Evolutionary conservation across 1,140 invertebrate genomes (phyloP).

Genomic region (Ceratosolen fusciceps): DNA sequence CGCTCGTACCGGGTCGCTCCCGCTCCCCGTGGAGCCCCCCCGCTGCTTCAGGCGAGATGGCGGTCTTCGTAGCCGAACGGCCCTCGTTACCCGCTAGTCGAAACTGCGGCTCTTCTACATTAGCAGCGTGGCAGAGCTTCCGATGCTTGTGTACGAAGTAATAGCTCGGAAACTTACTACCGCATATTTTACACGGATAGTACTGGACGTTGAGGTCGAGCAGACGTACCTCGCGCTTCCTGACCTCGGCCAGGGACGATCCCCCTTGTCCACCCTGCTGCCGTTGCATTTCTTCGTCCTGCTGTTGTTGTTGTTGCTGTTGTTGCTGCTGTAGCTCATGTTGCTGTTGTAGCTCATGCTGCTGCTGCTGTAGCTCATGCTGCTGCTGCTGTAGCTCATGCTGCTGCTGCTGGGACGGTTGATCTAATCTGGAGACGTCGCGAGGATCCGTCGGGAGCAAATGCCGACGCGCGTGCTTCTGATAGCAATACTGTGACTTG

Average conservation of each 20-base stretch:
- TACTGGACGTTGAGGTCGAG: conserved; percentile 89
- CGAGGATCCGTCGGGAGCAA: conserved; percentile 70
- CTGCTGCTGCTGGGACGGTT: conserved; percentile 29
- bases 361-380: not conserved
- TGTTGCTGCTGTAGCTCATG: conserved; percentile 36
- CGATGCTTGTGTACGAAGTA: conserved; percentile 94
- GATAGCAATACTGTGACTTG: conserved; percentile 86
- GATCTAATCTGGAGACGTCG: conserved; percentile 21
- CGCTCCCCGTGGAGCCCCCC: no score
- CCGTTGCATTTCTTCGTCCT: not conserved
- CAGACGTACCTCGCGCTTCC: conserved; percentile 74
- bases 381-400: conserved; percentile 32
- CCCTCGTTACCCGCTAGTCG: conserved; percentile 49
- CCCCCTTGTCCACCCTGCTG: no score
- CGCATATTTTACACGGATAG: conserved; percentile 93
- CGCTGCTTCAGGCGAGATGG: no score
- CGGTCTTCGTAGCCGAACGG: no score
- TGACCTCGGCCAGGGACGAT: not conserved
- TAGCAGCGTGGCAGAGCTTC: conserved; percentile 83
- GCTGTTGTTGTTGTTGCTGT: conserved; percentile 35
- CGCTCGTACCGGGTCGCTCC: not conserved
- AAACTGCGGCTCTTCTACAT: conserved; percentile 58
- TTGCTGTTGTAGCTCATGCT: no score
- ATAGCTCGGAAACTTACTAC: conserved; percentile 92
- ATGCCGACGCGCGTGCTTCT: conserved; percentile 83